A percentile compares a stretch with the other conserved stretches of the same genome.
Evolutionary conservation across 2,113 vertebrate species (phyloP).

Genomic region (Scophthalmus maximus): DNA sequence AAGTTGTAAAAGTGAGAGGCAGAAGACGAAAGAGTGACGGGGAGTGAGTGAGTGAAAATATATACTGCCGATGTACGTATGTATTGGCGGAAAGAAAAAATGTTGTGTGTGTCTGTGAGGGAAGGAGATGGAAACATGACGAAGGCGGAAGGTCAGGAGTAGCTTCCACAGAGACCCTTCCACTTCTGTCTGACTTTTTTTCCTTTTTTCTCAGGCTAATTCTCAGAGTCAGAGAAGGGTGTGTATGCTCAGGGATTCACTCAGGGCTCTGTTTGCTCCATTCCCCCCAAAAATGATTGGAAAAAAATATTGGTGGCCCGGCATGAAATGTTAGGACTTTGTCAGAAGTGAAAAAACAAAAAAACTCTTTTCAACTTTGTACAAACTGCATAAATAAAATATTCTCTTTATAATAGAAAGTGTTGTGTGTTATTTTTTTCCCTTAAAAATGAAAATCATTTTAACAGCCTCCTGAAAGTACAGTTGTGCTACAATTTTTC

Average conservation of each 20-base stretch:
- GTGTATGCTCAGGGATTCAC: conserved; percentile 72
- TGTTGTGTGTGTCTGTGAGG: not conserved
- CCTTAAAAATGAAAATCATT: not conserved
- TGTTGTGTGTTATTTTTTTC: conserved; percentile 43
- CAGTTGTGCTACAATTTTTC: no score
- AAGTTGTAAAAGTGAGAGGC: conserved; percentile 76
- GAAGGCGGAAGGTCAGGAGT: conserved; percentile 47
- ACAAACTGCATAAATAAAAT: conserved; percentile 61
- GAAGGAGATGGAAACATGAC: not conserved
- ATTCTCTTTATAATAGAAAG: conserved; percentile 15
- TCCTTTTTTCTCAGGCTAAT: conserved; percentile 64
- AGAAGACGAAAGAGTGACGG: not conserved
- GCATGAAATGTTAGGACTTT: conserved; percentile 52
- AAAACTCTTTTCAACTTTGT: conserved; percentile 26
- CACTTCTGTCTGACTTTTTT: conserved; percentile 61
- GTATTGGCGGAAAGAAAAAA: not conserved
- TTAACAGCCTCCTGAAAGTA: not conserved
- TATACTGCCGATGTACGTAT: not conserved
- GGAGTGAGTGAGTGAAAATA: conserved; percentile 7
- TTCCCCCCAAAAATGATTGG: conserved; percentile 61
- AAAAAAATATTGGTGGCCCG: conserved; percentile 59
- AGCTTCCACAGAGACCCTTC: conserved; percentile 41
- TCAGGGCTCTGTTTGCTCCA: conserved; percentile 73
- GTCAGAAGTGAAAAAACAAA: conserved; percentile 17
- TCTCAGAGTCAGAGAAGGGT: conserved; percentile 56